Percentiles rank a stretch among this genome's conserved stretches.
Evolutionary conservation across 2,113 vertebrate species (phyloP).

Genomic region (Nyctibius bracteatus): DNA sequence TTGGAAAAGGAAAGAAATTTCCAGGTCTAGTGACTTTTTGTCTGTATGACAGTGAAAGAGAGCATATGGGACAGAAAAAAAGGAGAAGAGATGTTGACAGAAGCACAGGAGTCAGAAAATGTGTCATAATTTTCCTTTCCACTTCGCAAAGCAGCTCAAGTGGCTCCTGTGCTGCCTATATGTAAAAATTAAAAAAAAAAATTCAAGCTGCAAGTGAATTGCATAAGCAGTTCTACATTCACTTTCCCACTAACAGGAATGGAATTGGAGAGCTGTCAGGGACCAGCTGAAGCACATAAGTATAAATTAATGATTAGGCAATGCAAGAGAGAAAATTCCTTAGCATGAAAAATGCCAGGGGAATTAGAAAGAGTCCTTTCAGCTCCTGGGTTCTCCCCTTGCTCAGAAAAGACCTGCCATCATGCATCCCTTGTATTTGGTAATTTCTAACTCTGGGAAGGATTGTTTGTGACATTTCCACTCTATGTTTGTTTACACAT

Average conservation of each 20-base stretch:
- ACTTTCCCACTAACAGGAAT: not conserved
- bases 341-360: not conserved
- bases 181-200: not conserved
- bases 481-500: not conserved
- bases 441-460: not conserved
- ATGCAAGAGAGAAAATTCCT: not conserved
- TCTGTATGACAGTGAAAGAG: not conserved
- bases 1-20: not conserved
- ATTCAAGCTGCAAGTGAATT: not conserved
- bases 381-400: not conserved
- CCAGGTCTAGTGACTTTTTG: not conserved
- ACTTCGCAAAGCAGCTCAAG: not conserved
- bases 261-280: not conserved
- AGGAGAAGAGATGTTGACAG: not conserved
- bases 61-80: not conserved
- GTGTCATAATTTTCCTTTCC: not conserved
- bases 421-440: not conserved
- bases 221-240: not conserved
- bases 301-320: not conserved
- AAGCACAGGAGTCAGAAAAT: not conserved
- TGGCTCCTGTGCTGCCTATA: not conserved
- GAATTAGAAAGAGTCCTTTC: not conserved
- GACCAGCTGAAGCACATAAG: not conserved
- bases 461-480: not conserved
- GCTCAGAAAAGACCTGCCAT: not conserved